These are phyloP conservation scores for Pseudomyrmex cubaensis DNA, from an alignment of 1,140 invertebrate species.

Conservation along the genomic window DNA sequence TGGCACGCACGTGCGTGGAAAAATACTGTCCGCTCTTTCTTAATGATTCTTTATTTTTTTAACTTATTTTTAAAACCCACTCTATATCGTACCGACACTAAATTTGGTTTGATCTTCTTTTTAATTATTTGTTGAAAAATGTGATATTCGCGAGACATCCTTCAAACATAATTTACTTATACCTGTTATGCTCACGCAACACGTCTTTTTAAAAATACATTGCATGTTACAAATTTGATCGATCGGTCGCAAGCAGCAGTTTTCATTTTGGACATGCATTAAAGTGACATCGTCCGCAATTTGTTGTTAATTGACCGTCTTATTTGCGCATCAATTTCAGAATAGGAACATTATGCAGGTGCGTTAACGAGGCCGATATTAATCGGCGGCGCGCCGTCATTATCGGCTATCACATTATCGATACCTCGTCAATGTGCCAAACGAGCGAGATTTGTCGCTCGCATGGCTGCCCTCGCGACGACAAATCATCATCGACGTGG, in stretches of 20 bases:
- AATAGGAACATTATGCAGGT: slow-evolving; percentile 55
- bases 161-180: slow-evolving; percentile 17
- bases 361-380: slow-evolving; percentile 61
- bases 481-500: slow-evolving; percentile 71
- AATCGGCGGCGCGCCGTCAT: slow-evolving; percentile 67
- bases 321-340: slow-evolving; percentile 60
- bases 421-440: slow-evolving; percentile 63
- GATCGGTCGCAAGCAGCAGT: background rate
- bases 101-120: too few relatives aligned
- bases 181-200: slow-evolving; percentile 21
- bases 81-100: too few relatives aligned
- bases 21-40: background rate
- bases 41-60: background rate
- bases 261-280: slow-evolving; percentile 22
- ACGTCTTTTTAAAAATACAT: background rate
- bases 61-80: too few relatives aligned
- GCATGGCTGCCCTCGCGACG: slow-evolving; percentile 69
- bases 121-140: slow-evolving; percentile 22
- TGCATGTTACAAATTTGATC: background rate
- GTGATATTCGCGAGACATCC: slow-evolving; percentile 3
- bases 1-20: too few relatives aligned
- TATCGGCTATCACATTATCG: slow-evolving; percentile 71
- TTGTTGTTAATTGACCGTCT: slow-evolving; percentile 62
- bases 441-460: slow-evolving; percentile 74
- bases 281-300: slow-evolving; percentile 42